phyloP scores from a whole-genome alignment of 2,797 vertebrate species.

The Leucoraja ocellata region DNA sequence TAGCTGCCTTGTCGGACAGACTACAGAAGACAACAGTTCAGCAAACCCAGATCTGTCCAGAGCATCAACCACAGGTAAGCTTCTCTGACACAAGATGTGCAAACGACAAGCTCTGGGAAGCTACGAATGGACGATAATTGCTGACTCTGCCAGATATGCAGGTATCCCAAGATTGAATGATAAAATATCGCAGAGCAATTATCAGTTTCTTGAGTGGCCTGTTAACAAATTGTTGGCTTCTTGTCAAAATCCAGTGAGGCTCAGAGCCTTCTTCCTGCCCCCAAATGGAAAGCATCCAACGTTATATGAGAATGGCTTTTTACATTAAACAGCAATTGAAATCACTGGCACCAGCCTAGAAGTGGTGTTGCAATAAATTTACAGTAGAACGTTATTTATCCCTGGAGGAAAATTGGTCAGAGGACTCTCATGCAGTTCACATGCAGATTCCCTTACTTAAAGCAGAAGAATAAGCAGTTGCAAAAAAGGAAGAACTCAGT shows the following conservation, averaged over 20 bases:
- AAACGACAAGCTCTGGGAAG: neutral
- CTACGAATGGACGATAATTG: neutral
- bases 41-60: neutral
- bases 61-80: neutral
- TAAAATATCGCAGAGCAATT: neutral
- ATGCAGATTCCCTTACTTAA: too few species aligned
- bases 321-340: neutral
- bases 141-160: neutral
- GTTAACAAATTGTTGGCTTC: neutral
- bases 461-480: neutral
- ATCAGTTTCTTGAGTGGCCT: neutral
- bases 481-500: too few species aligned
- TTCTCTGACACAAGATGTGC: neutral
- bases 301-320: neutral
- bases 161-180: neutral
- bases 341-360: neutral
- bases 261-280: neutral
- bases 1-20: conserved; percentile 50
- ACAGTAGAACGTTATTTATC: neutral
- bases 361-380: too few species aligned
- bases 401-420: neutral
- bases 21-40: conserved; percentile 45
- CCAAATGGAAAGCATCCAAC: neutral
- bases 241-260: neutral
- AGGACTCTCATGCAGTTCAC: neutral